Evolutionary conservation across 2,113 vertebrate genomes (phyloP), one percentile per base, ranked within the genome.

Genomic region (Triplophysa siluroides): DNA sequence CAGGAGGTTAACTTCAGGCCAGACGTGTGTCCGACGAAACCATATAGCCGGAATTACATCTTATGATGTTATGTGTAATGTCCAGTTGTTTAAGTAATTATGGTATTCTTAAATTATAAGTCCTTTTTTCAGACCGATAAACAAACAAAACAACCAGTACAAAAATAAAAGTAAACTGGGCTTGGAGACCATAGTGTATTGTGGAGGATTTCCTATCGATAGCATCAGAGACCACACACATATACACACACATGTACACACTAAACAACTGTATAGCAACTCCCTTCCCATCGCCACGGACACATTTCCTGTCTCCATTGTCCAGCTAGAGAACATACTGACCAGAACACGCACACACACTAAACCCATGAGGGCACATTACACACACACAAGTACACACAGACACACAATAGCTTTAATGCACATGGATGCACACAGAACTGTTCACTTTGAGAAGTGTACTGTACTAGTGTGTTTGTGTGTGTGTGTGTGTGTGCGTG

Each of bases 241-340:
- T 16, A 72, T 26, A 67, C 26, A 78, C 76, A 58, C 19, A 43
- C 18, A 45, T 21, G 47, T 29, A 58, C 56, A 56, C 21, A 60
- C 54, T 29, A 29, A 29, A 29, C 29, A 29, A 29, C 26, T 29
- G 19, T 26, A 78, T 45, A 43, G 69, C 50, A 67, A 76, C 82
- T 56, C 82, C 72, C 82, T 75, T 78, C 63, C 69, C 69, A 65
- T 80, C 62, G n/a, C 73, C 74, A 66, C 69, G 26, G 72, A 83
- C 14, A 80, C 68, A 78, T 61, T 78, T 84, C 79, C 83, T 84
- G 79, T 11, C n/a, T 78, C 79, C 68, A 84, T 84, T 84, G 83
- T 84, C 45, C 56, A 47, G 43, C 58, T 58, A 23, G 66, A 75
- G 67, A 84, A 80, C 71, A 83, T 18, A 79, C 58, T 64, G 65